Percentiles rank a stretch among this genome's conserved stretches.
Evolutionary conservation across 2,888 invertebrate genomes (phyloP).

Genomic region (Xiphydria camelus): DNA sequence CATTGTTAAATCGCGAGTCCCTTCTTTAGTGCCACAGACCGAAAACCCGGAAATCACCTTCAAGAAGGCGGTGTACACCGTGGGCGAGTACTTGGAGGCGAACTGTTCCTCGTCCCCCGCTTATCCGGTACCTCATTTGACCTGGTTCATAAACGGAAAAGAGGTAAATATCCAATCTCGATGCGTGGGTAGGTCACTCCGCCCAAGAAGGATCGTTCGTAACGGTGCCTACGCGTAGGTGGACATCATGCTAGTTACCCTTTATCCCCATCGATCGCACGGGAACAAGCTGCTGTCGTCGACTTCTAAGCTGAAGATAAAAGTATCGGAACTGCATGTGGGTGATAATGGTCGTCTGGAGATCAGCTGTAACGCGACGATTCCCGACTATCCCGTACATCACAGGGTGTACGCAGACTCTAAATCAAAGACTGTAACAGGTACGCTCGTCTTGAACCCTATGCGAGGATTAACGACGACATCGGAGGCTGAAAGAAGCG

Average conservation of each 20-base stretch:
- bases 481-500: too few relatives aligned
- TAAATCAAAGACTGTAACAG: conserved; percentile 72
- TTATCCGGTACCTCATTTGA: conserved; percentile 73
- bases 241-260: conserved; percentile 40
- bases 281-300: conserved; percentile 54
- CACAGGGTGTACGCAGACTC: conserved; percentile 76
- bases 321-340: conserved; percentile 72
- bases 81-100: conserved; percentile 71
- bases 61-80: conserved; percentile 67
- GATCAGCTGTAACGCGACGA: conserved; percentile 77
- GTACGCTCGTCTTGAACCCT: conserved; percentile 60
- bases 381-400: conserved; percentile 73
- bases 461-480: not conserved
- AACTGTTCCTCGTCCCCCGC: conserved; percentile 77
- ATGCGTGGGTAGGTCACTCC: too few relatives aligned
- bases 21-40: conserved; percentile 68
- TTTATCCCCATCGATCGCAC: conserved; percentile 42
- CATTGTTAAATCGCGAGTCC: too few relatives aligned
- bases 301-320: conserved; percentile 73
- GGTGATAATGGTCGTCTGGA: conserved; percentile 72
- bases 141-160: conserved; percentile 77
- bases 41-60: conserved; percentile 73
- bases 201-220: too few relatives aligned
- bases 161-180: conserved; percentile 60
- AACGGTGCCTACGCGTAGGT: too few relatives aligned